Evolutionary conservation across 2,113 vertebrate genomes (phyloP).

Genomic region (Dendrocopos noguchii): DNA sequence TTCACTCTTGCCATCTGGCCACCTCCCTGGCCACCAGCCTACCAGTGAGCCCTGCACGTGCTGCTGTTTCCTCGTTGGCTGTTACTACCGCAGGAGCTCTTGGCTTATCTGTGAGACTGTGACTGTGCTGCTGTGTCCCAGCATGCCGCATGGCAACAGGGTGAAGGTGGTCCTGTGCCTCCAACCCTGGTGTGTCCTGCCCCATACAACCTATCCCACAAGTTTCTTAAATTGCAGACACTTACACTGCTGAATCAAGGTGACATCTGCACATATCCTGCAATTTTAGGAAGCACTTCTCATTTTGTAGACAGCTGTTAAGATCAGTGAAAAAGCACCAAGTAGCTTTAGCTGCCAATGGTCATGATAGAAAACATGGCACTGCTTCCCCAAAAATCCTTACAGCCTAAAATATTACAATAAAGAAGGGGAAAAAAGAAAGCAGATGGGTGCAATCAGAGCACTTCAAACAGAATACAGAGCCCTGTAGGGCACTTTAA

Average conservation of each 20-base stretch:
- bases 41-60: too few relatives aligned
- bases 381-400: not conserved
- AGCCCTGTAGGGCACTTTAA: conserved; percentile 1
- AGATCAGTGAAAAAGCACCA: not conserved
- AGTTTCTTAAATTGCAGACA: conserved; percentile 34
- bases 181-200: too few relatives aligned
- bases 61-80: too few relatives aligned
- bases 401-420: not conserved
- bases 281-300: not conserved
- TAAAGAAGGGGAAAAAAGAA: not conserved
- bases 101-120: too few relatives aligned
- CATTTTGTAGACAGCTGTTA: not conserved
- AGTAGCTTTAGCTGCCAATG: not conserved
- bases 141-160: too few relatives aligned
- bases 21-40: too few relatives aligned
- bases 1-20: too few relatives aligned
- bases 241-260: not conserved
- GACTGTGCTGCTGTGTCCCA: too few relatives aligned
- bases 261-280: not conserved
- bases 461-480: conserved; percentile 23
- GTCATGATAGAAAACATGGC: not conserved
- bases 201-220: conserved; percentile 1
- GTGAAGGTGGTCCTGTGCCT: too few relatives aligned
- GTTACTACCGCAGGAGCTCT: too few relatives aligned
- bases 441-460: not conserved